phyloP scores from a whole-genome alignment of 2,888 invertebrate genomes.

The Trachelus tabidus region DNA sequence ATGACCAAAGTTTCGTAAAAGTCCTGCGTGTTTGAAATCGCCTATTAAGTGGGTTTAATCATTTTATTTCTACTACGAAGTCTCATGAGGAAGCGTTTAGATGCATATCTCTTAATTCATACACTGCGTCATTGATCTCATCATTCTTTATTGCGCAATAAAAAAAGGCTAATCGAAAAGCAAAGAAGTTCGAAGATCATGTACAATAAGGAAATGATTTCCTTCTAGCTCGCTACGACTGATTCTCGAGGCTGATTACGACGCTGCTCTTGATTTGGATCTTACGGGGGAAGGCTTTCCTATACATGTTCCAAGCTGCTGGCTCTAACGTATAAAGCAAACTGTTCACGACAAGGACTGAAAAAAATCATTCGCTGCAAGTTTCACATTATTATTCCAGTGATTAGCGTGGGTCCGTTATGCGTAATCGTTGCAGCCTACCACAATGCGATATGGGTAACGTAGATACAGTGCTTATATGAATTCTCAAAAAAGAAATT shows the following conservation, averaged over 20 bases:
- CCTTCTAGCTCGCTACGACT: conserved; percentile 33
- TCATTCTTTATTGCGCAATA: neutral
- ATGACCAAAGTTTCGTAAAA: neutral
- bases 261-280: conserved; percentile 16
- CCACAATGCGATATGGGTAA: neutral
- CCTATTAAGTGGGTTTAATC: neutral
- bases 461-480: neutral
- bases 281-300: neutral
- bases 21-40: neutral
- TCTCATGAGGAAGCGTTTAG: neutral
- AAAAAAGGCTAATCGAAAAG: neutral
- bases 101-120: neutral
- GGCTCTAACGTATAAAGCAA: neutral
- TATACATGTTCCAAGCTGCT: neutral
- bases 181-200: conserved; percentile 7
- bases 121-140: neutral
- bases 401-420: neutral
- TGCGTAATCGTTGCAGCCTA: neutral
- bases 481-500: neutral
- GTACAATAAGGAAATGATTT: conserved; percentile 22
- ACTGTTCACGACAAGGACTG: neutral
- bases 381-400: neutral
- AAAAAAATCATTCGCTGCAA: neutral
- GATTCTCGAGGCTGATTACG: conserved; percentile 13
- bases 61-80: neutral